phyloP scores from a whole-genome alignment of 30 jellyfish, hydroid and myxozoan species.

The Rhopilema esculentum region DNA sequence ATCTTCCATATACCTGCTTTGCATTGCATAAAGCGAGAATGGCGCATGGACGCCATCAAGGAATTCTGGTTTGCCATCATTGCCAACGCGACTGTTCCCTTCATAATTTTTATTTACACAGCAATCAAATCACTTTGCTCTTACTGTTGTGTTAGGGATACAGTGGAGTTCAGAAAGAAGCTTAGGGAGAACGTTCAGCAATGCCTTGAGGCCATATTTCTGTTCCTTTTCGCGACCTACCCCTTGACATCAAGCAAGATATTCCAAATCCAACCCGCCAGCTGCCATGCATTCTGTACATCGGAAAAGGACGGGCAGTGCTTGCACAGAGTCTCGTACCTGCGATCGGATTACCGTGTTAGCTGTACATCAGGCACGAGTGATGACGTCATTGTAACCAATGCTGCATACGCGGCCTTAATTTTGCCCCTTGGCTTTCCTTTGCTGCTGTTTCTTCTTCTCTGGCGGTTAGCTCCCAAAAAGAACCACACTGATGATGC shows the following conservation, averaged over 20 bases:
- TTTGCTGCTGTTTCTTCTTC: slow-evolving; percentile 19
- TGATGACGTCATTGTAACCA: background rate
- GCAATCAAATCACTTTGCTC: background rate
- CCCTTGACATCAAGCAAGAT: slow-evolving; percentile 61
- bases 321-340: slow-evolving; percentile 36
- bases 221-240: slow-evolving; percentile 67
- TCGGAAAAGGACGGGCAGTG: slow-evolving; percentile 16
- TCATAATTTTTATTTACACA: background rate
- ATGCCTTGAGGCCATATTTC: slow-evolving; percentile 33
- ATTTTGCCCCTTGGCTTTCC: slow-evolving; percentile 69
- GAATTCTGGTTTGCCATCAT: slow-evolving; percentile 44
- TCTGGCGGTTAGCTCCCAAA: slow-evolving; percentile 36
- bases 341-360: slow-evolving; percentile 70
- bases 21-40: slow-evolving; percentile 42
- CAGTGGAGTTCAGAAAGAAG: background rate
- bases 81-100: slow-evolving; percentile 33
- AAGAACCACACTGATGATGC: background rate
- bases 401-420: slow-evolving; percentile 33
- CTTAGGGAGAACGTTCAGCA: background rate
- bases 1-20: slow-evolving; percentile 52
- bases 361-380: slow-evolving; percentile 16
- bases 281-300: slow-evolving; percentile 59
- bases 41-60: slow-evolving; percentile 31
- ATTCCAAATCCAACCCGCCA: slow-evolving; percentile 49
- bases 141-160: background rate